These are phyloP conservation scores for Chaenodraco wilsoni DNA, from an alignment of 2,797 vertebrate genomes.

Conservation along the genomic window DNA sequence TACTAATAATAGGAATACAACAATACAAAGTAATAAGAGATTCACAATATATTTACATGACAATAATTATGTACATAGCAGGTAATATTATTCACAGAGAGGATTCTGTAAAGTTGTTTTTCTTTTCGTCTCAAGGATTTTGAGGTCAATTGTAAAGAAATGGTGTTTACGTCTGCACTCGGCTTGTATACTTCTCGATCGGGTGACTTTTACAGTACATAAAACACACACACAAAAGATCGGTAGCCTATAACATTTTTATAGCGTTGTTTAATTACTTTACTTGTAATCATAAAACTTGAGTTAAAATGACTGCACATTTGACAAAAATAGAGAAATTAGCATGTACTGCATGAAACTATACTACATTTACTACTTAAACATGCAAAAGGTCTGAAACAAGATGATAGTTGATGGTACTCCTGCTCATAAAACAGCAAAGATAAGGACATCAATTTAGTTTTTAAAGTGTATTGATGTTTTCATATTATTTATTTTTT, in stretches of 20 bases:
- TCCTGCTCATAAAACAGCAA: neutral
- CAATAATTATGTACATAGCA: too few relatives aligned
- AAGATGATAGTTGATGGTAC: neutral
- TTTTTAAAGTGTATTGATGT: neutral
- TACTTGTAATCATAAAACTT: slow-evolving; percentile 9
- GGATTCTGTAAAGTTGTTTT: neutral
- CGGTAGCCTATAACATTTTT: neutral
- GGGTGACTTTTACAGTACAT: neutral
- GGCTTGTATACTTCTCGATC: neutral
- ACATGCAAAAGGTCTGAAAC: slow-evolving; percentile 11
- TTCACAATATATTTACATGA: too few relatives aligned
- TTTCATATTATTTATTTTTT: neutral
- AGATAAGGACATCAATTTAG: neutral
- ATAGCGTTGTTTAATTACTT: slow-evolving; percentile 1
- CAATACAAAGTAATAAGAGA: too few relatives aligned
- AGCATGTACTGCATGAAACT: neutral
- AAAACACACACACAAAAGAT: neutral
- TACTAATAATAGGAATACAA: too few relatives aligned
- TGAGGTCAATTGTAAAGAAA: neutral
- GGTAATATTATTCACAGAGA: too few relatives aligned
- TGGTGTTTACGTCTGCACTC: too few relatives aligned
- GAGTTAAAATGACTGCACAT: slow-evolving; percentile 10
- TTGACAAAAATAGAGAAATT: neutral
- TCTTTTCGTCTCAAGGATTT: neutral
- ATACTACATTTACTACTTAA: too few relatives aligned